phyloP scores from a whole-genome alignment of 2,888 invertebrate genomes.

The Agelastica alni region DNA sequence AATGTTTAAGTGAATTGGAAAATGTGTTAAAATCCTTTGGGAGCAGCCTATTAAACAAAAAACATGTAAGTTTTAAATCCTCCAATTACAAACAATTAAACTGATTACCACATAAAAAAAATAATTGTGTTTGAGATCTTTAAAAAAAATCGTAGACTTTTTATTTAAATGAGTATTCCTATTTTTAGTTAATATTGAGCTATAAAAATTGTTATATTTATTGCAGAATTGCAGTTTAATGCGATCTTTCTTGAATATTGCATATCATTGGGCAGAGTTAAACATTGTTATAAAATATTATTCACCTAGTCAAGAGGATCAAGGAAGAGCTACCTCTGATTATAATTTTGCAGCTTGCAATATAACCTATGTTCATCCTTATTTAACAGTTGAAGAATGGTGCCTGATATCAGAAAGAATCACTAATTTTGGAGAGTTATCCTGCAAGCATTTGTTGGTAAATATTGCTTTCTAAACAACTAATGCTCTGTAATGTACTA shows the following conservation, averaged over 20 bases:
- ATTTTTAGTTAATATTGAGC: too few relatives aligned
- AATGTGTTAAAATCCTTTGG: conserved; percentile 49
- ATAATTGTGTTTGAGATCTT: too few relatives aligned
- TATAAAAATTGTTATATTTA: too few relatives aligned
- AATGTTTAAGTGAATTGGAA: conserved; percentile 47
- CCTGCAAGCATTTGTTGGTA: conserved; percentile 48
- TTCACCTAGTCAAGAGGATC: conserved; percentile 40
- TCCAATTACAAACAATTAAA: too few relatives aligned
- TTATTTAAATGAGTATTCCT: too few relatives aligned
- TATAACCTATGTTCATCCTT: conserved; percentile 52
- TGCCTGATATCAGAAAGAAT: conserved; percentile 53
- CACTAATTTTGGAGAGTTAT: conserved; percentile 53
- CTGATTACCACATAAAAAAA: too few relatives aligned
- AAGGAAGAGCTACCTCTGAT: conserved; percentile 37
- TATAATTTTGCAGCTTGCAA: conserved; percentile 46
- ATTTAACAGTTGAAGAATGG: conserved; percentile 52
- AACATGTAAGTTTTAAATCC: conserved; percentile 49
- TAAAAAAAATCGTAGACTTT: too few relatives aligned
- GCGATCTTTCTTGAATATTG: conserved; percentile 50
- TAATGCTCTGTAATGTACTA: too few relatives aligned
- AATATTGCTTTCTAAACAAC: too few relatives aligned
- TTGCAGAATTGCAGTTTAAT: conserved; percentile 52
- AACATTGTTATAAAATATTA: conserved; percentile 48
- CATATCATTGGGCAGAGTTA: conserved; percentile 52
- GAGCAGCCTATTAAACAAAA: conserved; percentile 45